Conservation (phyloP, 2,888 invertebrate species). For the Eueremaeus valkanovi region DNA sequence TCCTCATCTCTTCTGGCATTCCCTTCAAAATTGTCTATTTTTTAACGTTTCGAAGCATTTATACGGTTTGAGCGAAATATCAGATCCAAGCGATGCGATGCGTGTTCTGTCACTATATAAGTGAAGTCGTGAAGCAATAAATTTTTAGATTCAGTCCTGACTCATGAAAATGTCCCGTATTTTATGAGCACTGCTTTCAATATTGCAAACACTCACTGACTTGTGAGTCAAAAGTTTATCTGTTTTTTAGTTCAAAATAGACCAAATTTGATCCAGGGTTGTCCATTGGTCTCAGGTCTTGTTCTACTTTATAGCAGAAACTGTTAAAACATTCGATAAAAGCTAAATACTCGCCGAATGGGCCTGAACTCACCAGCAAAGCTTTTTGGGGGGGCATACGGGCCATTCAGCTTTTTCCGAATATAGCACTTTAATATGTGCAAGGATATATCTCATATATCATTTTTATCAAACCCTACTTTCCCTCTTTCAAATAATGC, state of each 20-base stretch:
- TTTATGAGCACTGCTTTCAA: conserved; percentile 1
- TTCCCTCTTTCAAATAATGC: too few species aligned
- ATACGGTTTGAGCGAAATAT: not conserved
- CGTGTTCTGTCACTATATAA: conserved; percentile 32
- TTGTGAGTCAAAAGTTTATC: not conserved
- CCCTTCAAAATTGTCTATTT: not conserved
- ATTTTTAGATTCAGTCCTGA: conserved; percentile 30
- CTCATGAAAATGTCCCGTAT: conserved; percentile 12
- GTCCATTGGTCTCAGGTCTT: too few species aligned
- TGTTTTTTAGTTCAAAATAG: not conserved
- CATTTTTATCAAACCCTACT: too few species aligned
- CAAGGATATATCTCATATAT: too few species aligned
- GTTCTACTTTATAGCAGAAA: too few species aligned
- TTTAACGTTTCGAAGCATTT: conserved; percentile 1
- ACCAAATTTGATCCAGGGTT: too few species aligned
- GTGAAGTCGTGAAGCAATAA: conserved; percentile 9
- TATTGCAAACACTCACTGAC: not conserved
- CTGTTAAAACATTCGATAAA: too few species aligned
- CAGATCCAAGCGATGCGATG: not conserved
- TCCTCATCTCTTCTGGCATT: not conserved
- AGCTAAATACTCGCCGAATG: too few species aligned
- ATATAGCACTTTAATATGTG: too few species aligned
- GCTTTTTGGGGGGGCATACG: too few species aligned
- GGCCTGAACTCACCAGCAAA: too few species aligned
- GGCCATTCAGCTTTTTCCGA: too few species aligned